Conservation (phyloP, 2,113 vertebrate species). For the Oreotragus oreotragus region DNA sequence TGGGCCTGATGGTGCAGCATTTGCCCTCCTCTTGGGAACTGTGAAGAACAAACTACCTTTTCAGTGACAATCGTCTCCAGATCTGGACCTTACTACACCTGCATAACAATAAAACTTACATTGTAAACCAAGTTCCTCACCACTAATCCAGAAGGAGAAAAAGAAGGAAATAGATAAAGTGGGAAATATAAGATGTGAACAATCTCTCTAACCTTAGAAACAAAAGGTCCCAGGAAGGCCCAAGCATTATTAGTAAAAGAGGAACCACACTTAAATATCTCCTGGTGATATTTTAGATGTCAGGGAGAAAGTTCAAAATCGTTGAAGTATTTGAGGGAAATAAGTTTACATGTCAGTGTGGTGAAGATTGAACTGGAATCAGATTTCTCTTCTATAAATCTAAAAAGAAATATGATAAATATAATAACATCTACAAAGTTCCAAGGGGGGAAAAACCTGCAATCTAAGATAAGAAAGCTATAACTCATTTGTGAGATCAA, state of each 20-base stretch:
- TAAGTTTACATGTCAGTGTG: background rate
- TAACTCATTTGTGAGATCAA: background rate
- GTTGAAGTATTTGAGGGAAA: background rate
- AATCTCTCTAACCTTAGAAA: background rate
- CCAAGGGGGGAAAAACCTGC: background rate
- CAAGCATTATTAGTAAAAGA: background rate
- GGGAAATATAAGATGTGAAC: background rate
- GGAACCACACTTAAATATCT: background rate
- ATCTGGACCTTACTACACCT: background rate
- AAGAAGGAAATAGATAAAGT: background rate
- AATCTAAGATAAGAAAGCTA: background rate
- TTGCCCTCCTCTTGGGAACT: background rate
- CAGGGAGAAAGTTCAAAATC: background rate
- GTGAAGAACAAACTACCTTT: background rate
- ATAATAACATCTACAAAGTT: conserved; percentile 27
- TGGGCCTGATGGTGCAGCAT: background rate
- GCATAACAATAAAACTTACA: background rate
- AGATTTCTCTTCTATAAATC: conserved; percentile 8
- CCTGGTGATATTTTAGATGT: background rate
- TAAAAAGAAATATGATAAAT: background rate
- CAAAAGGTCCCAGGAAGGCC: background rate
- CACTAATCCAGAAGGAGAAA: background rate
- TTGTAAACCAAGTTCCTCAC: background rate
- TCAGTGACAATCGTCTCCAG: background rate
- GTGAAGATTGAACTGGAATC: background rate